Percentiles rank a stretch among this genome's conserved stretches.
phyloP scores from a whole-genome alignment of 1,140 invertebrate species.

The Dendrolimus kikuchii region DNA sequence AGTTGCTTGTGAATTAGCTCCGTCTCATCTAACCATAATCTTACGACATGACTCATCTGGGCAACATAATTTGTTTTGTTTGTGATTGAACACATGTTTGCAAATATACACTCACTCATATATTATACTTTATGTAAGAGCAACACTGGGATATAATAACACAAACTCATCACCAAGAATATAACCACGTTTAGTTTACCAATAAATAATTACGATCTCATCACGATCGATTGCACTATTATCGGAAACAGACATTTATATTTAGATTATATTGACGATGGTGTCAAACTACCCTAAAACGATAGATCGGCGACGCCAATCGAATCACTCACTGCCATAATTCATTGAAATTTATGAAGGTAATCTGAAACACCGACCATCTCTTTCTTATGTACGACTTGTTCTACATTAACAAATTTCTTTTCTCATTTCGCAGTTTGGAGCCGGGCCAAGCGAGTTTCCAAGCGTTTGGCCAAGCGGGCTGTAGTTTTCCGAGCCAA shows the following conservation, averaged over 20 bases:
- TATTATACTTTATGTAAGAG: no score
- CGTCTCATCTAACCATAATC: no score
- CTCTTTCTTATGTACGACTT: constrained; percentile 54
- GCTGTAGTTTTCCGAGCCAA: constrained; percentile 67
- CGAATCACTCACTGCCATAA: constrained; percentile 60
- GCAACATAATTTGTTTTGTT: background rate
- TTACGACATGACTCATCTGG: no score
- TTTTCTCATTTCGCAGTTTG: constrained; percentile 72
- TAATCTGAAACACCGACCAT: constrained; percentile 46
- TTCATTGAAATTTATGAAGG: constrained; percentile 58
- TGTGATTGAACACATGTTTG: no score
- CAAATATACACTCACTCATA: no score
- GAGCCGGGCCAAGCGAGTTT: constrained; percentile 71
- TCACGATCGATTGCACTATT: constrained; percentile 17
- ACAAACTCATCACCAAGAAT: background rate
- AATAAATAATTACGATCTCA: background rate
- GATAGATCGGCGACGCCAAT: constrained; percentile 52
- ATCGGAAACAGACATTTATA: constrained; percentile 37
- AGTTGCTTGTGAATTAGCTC: no score
- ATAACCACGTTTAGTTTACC: background rate
- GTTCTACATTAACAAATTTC: constrained; percentile 62
- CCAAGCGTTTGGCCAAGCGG: constrained; percentile 58
- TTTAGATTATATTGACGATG: constrained; percentile 45
- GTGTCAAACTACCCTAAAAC: constrained; percentile 54
- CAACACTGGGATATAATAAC: background rate